Percentiles rank a stretch among this genome's conserved stretches.
phyloP scores from a whole-genome alignment of 2,888 invertebrate species.

The Eledona agricola region DNA sequence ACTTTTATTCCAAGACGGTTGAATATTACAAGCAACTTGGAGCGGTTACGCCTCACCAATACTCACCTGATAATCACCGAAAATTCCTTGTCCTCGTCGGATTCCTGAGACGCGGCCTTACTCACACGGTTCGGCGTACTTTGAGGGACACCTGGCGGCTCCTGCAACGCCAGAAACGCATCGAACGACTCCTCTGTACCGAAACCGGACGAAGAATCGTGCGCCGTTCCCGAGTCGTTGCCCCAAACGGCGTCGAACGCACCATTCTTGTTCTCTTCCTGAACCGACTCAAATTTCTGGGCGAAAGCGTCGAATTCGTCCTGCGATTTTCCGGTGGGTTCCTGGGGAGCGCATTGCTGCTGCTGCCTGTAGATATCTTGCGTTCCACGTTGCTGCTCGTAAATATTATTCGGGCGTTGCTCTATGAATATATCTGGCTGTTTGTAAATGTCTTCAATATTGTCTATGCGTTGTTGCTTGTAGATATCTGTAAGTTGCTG shows the following conservation, averaged over 20 bases:
- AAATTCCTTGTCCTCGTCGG: slow-evolving; percentile 81
- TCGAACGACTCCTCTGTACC: slow-evolving; percentile 81
- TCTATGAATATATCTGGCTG: no score
- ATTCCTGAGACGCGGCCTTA: slow-evolving; percentile 76
- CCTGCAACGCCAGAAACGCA: slow-evolving; percentile 81
- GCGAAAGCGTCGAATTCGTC: slow-evolving; percentile 89
- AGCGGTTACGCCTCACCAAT: no score
- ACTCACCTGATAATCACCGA: slow-evolving; percentile 79
- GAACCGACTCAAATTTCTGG: slow-evolving; percentile 84
- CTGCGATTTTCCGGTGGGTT: slow-evolving; percentile 5
- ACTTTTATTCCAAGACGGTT: no score
- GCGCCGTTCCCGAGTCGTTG: slow-evolving; percentile 40
- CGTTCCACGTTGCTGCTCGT: no score
- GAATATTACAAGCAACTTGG: no score
- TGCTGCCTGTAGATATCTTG: no score
- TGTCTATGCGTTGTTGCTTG: no score
- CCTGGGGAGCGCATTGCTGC: no score
- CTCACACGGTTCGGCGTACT: slow-evolving; percentile 71
- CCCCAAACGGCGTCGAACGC: slow-evolving; percentile 66
- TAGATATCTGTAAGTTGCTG: no score
- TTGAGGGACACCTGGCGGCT: slow-evolving; percentile 74
- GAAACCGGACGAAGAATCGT: slow-evolving; percentile 65
- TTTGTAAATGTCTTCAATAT: no score
- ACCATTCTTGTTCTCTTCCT: slow-evolving; percentile 62
- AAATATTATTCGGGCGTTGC: no score